Evolutionary conservation across 2,797 vertebrate genomes (phyloP).

Genomic region (Esox lucius): DNA sequence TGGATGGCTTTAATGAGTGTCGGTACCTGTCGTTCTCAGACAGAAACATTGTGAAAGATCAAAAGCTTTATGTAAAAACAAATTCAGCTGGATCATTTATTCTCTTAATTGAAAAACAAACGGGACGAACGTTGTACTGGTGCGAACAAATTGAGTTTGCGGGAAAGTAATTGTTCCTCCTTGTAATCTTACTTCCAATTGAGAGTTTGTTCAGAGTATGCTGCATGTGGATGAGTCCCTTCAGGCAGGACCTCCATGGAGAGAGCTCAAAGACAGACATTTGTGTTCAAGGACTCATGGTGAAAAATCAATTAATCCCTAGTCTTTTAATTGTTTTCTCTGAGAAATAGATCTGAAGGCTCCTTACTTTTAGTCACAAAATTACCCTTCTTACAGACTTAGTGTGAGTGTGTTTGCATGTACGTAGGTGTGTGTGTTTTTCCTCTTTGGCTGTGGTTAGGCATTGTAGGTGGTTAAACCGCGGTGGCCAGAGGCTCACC

Average conservation of each 20-base stretch:
- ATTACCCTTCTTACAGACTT: neutral
- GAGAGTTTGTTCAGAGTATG: neutral
- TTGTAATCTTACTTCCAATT: neutral
- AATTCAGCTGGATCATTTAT: neutral
- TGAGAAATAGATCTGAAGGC: neutral
- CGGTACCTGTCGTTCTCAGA: neutral
- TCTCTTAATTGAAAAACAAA: neutral
- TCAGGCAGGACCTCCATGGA: neutral
- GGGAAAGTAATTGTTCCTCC: no score
- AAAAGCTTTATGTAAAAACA: neutral
- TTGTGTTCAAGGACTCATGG: neutral
- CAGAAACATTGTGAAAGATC: neutral
- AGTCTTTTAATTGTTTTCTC: neutral
- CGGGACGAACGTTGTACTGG: no score
- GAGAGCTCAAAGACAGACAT: neutral
- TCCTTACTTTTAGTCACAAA: neutral
- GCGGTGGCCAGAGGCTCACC: neutral
- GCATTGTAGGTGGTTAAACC: neutral
- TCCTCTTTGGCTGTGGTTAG: neutral
- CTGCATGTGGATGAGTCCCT: neutral
- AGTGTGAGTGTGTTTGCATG: constrained; percentile 10
- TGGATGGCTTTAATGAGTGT: neutral
- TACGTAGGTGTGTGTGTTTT: neutral
- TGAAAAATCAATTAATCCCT: neutral
- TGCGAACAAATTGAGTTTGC: no score